Evolutionary conservation across 1,140 invertebrate species (phyloP).

Genomic region (Parapsyche elsis): DNA sequence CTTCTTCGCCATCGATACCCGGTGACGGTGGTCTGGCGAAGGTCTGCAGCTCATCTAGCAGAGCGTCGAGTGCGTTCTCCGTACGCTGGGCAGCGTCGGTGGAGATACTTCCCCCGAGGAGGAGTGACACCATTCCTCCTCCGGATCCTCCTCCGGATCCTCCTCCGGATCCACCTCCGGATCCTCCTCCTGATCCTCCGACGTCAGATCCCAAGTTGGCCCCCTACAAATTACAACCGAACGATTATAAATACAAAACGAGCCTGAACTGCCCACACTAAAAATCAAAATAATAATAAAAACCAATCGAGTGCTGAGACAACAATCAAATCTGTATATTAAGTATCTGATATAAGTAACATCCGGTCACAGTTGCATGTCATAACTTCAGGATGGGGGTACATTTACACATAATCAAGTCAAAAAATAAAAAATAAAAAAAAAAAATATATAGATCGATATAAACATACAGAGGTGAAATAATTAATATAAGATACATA

Average conservation of each 20-base stretch:
- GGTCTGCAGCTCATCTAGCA: conserved; percentile 92
- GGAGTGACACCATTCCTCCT: conserved; percentile 72
- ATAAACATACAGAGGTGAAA: conserved; percentile 61
- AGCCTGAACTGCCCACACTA: too few species aligned
- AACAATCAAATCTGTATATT: conserved; percentile 34
- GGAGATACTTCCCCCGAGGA: conserved; percentile 75
- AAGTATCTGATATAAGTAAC: conserved; percentile 31
- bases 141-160: conserved; percentile 66
- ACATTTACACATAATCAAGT: conserved; percentile 61
- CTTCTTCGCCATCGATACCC: conserved; percentile 74
- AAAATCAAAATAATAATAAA: neutral
- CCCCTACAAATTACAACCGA: conserved; percentile 26
- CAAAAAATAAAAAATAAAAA: conserved; percentile 59
- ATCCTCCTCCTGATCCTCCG: too few species aligned
- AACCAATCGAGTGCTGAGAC: conserved; percentile 17
- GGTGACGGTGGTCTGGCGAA: conserved; percentile 75
- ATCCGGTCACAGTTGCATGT: conserved; percentile 48
- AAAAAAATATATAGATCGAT: conserved; percentile 52
- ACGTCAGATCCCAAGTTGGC: conserved; percentile 60
- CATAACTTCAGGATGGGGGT: conserved; percentile 46
- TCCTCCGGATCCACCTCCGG: too few species aligned
- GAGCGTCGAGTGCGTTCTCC: conserved; percentile 95
- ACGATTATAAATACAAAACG: neutral
- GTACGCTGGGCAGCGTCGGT: conserved; percentile 74
- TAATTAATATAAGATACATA: conserved; percentile 61